phyloP scores from a whole-genome alignment of 2,113 vertebrate species.

The Protomyctophum bolini region DNA sequence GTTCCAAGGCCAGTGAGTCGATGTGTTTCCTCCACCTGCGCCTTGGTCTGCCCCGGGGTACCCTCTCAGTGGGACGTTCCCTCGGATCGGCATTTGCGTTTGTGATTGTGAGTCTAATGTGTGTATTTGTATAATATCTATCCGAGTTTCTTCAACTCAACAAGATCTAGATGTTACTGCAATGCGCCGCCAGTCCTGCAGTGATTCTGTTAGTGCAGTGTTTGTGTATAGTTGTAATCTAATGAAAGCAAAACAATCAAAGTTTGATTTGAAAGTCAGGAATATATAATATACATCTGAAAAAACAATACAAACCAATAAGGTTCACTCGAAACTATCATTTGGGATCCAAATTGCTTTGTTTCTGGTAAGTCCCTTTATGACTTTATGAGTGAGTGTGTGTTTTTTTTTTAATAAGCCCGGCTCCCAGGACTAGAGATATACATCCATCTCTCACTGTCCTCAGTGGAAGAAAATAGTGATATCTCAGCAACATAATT shows the following conservation, averaged over 20 bases:
- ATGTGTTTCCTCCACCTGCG: too few relatives aligned
- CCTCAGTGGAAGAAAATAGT: conserved; percentile 16
- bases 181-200: not conserved
- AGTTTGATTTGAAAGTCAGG: not conserved
- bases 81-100: not conserved
- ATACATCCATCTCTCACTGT: conserved; percentile 47
- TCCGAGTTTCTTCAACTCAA: conserved; percentile 14
- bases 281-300: conserved; percentile 2
- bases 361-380: conserved; percentile 57
- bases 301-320: conserved; percentile 12
- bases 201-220: conserved; percentile 12
- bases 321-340: conserved; percentile 24
- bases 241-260: conserved; percentile 20
- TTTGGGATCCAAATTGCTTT: conserved; percentile 35
- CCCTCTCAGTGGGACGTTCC: too few relatives aligned
- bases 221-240: conserved; percentile 19
- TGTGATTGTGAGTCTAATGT: not conserved
- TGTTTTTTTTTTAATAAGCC: conserved; percentile 59
- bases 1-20: too few relatives aligned
- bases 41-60: too few relatives aligned
- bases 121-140: not conserved
- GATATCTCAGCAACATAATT: conserved; percentile 25
- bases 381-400: conserved; percentile 30
- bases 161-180: conserved; percentile 2
- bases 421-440: conserved; percentile 46